Evolutionary conservation across 2,888 invertebrate genomes (phyloP).

Genomic region (Noctua janthina): DNA sequence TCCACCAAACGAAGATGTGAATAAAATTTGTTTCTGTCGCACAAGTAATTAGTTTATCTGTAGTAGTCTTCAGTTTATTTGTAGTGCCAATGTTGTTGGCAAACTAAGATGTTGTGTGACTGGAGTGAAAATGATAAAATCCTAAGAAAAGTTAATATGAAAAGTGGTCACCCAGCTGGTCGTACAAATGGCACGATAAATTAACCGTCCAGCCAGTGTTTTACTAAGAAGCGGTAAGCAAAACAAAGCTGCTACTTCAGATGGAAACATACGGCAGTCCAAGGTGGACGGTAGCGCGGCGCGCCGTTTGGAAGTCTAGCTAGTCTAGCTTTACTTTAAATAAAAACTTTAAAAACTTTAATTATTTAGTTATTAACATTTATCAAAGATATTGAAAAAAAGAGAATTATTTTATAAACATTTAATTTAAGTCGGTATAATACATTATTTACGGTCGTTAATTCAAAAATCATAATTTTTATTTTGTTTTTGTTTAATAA

Average conservation of each 20-base stretch:
- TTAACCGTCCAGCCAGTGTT: constrained; percentile 64
- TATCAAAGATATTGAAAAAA: too few species aligned
- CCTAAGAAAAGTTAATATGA: constrained; percentile 19
- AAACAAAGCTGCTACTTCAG: constrained; percentile 68
- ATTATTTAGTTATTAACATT: too few species aligned
- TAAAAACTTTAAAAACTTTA: too few species aligned
- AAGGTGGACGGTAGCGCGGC: background rate
- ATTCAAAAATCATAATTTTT: too few species aligned
- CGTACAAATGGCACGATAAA: constrained; percentile 69
- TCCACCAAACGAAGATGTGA: background rate
- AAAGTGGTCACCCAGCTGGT: constrained; percentile 53
- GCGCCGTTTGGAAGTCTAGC: too few species aligned
- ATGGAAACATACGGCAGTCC: constrained; percentile 31
- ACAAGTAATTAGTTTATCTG: background rate
- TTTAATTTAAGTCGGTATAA: too few species aligned
- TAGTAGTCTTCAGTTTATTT: too few species aligned
- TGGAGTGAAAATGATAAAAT: constrained; percentile 11
- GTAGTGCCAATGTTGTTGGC: background rate
- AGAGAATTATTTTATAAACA: too few species aligned
- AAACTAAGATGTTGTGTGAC: background rate
- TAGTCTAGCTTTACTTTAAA: too few species aligned
- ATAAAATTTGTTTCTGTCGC: background rate
- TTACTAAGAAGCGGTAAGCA: constrained; percentile 64
- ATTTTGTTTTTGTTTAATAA: background rate
- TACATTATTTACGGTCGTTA: background rate